phyloP scores from a whole-genome alignment of 1,140 invertebrate genomes.

The Drosophila hydei region DNA sequence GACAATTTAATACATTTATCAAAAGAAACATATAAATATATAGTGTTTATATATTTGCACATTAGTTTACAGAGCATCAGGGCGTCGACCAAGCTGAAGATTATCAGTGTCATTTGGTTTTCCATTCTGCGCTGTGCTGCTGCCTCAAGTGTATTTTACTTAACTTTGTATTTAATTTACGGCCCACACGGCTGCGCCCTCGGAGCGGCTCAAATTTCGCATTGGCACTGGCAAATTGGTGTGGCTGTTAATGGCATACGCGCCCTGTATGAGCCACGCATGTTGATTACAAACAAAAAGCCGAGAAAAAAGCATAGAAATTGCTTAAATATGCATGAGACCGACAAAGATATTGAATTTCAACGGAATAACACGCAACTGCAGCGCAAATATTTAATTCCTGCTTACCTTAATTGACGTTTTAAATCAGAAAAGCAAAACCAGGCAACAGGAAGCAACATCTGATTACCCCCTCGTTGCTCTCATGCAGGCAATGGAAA shows the following conservation, averaged over 20 bases:
- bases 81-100: no score
- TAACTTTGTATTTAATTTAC: conserved; percentile 65
- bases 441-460: no score
- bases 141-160: conserved; percentile 64
- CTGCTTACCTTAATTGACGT: background rate
- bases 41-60: no score
- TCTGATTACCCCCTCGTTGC: no score
- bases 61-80: no score
- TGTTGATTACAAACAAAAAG: conserved; percentile 18
- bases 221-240: conserved; percentile 31
- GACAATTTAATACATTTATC: no score
- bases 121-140: background rate
- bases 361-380: conserved; percentile 5
- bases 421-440: background rate
- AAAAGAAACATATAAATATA: no score
- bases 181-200: conserved; percentile 1
- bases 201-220: conserved; percentile 22
- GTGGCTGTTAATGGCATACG: conserved; percentile 31
- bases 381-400: conserved; percentile 6
- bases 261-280: conserved; percentile 22
- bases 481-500: no score
- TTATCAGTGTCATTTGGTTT: no score
- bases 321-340: conserved; percentile 39
- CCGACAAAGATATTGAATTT: conserved; percentile 30
- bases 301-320: background rate